Evolutionary conservation across 2,113 vertebrate species (phyloP).

Genomic region (Pterocles gutturalis): DNA sequence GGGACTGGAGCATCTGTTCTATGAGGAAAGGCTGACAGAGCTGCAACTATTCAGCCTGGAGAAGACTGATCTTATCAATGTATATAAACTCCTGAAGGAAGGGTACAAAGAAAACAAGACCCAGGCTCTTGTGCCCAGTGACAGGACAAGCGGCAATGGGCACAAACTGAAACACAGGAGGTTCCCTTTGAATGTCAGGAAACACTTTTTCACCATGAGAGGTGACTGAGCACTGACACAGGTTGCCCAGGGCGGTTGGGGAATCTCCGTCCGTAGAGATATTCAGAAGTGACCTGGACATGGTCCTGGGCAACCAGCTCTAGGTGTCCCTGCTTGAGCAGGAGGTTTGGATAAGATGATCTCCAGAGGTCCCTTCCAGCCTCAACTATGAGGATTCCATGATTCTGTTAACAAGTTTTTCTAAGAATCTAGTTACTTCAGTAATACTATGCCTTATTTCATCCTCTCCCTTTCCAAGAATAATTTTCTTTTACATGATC

Average conservation of each 20-base stretch:
- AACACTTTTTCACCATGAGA: not conserved
- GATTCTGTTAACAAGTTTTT: not conserved
- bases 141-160: not conserved
- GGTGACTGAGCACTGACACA: no score
- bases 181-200: not conserved
- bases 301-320: no score
- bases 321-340: not conserved
- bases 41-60: not conserved
- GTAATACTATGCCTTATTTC: not conserved
- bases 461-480: not conserved
- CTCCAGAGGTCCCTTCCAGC: not conserved
- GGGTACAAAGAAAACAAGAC: not conserved
- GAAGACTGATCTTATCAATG: not conserved
- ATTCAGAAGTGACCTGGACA: not conserved
- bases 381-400: not conserved
- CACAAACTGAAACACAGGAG: not conserved
- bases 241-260: not conserved
- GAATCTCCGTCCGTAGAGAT: not conserved
- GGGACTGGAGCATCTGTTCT: not conserved
- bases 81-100: not conserved
- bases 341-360: not conserved
- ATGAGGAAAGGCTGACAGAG: not conserved
- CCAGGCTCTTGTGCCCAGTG: not conserved
- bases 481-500: not conserved
- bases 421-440: conserved; percentile 3